Percentiles rank a stretch among this genome's conserved stretches.
phyloP scores from a whole-genome alignment of 2,113 vertebrate genomes.

The Menidia beryllina region DNA sequence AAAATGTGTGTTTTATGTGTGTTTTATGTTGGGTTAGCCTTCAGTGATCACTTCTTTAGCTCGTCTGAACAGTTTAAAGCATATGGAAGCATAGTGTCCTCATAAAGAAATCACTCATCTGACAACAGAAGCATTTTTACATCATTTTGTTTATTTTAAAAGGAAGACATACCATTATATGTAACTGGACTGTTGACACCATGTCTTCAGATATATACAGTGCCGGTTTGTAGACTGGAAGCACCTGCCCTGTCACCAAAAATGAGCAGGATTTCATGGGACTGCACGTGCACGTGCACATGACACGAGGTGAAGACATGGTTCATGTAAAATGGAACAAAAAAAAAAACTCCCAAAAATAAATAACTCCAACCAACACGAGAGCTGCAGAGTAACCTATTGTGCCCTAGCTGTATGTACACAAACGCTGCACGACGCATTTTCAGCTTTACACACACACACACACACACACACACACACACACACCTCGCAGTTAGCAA shows the following conservation, averaged over 20 bases:
- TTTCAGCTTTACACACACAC: slow-evolving; percentile 9
- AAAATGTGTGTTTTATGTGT: too few species aligned
- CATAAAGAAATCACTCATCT: too few species aligned
- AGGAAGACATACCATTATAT: slow-evolving; percentile 60
- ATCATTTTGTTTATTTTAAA: slow-evolving; percentile 41
- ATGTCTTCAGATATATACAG: slow-evolving; percentile 1
- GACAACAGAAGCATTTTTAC: not conserved
- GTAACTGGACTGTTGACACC: slow-evolving; percentile 9
- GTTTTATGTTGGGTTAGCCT: too few species aligned
- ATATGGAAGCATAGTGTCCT: too few species aligned
- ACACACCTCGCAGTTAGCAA: not conserved
- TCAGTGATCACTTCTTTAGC: too few species aligned
- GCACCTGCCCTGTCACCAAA: not conserved
- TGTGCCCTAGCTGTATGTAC: not conserved
- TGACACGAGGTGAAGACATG: slow-evolving; percentile 10
- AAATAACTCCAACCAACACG: slow-evolving; percentile 32
- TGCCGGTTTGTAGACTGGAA: not conserved
- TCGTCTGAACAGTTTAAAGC: too few species aligned
- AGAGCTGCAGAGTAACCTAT: slow-evolving; percentile 13
- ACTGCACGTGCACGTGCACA: not conserved
- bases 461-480: too few species aligned
- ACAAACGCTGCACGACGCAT: slow-evolving; percentile 2
- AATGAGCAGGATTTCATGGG: too few species aligned
- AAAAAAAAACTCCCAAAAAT: slow-evolving; percentile 16
- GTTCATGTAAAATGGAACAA: slow-evolving; percentile 11